These are phyloP conservation scores for Heterodera carotae DNA, from an alignment of 1,140 invertebrate genomes.

Conservation along the genomic window DNA sequence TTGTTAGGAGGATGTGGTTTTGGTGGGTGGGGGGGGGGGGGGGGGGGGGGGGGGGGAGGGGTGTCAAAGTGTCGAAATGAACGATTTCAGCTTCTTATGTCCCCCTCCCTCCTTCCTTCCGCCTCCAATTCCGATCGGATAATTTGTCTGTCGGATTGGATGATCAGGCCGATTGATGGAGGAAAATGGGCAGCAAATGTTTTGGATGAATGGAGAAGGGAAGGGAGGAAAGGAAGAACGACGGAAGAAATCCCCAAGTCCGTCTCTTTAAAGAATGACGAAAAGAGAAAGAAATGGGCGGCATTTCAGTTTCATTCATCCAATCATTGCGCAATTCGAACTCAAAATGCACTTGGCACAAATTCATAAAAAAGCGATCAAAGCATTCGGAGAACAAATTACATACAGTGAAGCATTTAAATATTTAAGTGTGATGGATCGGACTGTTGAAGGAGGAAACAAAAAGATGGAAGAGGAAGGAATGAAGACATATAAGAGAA, in stretches of 20 bases:
- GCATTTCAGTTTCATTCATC: background rate
- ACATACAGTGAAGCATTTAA: too few relatives aligned
- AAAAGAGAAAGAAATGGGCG: background rate
- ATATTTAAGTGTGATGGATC: background rate
- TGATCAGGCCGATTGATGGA: too few relatives aligned
- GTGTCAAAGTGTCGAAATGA: background rate
- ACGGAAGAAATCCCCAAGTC: background rate
- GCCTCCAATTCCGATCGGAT: too few relatives aligned
- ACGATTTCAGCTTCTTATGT: background rate
- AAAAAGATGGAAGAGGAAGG: too few relatives aligned
- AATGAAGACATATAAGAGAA: background rate
- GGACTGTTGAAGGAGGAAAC: background rate
- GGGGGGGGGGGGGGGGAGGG: too few relatives aligned
- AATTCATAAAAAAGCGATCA: background rate
- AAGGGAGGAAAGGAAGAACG: background rate
- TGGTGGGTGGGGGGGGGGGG: too few relatives aligned
- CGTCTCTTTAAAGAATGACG: background rate
- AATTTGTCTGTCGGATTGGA: background rate
- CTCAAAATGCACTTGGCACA: background rate
- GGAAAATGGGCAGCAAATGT: background rate
- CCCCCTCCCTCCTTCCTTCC: background rate
- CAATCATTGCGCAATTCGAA: background rate
- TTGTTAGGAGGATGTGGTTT: too few relatives aligned
- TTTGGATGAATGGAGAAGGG: background rate
- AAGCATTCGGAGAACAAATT: too few relatives aligned